Evolutionary conservation across 2,797 vertebrate genomes (phyloP).

Genomic region (Muraenolepis orangiensis): DNA sequence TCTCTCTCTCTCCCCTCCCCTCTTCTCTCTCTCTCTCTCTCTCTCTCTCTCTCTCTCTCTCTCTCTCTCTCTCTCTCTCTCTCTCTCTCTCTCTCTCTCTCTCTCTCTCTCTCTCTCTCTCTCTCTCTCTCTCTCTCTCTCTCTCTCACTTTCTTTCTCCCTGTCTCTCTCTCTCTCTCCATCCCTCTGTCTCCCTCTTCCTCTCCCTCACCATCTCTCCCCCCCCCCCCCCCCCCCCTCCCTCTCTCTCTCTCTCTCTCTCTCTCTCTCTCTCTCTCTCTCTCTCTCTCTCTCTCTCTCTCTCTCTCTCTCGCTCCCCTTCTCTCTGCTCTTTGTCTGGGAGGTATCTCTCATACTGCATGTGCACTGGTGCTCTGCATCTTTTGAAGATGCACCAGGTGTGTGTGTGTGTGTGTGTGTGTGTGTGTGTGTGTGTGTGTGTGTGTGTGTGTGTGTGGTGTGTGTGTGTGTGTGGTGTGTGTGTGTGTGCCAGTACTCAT

Average conservation of each 20-base stretch:
- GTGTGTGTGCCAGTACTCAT: slow-evolving; percentile 27
- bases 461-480: slow-evolving; percentile 5
- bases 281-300: slow-evolving; percentile 58
- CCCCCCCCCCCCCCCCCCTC: slow-evolving; percentile 39
- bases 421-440: slow-evolving; percentile 18
- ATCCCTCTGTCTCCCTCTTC: slow-evolving; percentile 55
- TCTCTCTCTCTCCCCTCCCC: slow-evolving; percentile 23
- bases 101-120: slow-evolving; percentile 64
- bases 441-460: slow-evolving; percentile 19
- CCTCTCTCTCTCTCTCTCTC: slow-evolving; percentile 68
- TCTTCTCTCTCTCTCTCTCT: slow-evolving; percentile 65
- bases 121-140: slow-evolving; percentile 65
- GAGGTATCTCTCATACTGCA: slow-evolving; percentile 67
- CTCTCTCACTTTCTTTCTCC: slow-evolving; percentile 64
- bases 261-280: slow-evolving; percentile 63
- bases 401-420: slow-evolving; percentile 18
- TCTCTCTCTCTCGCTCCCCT: slow-evolving; percentile 46
- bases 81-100: slow-evolving; percentile 68
- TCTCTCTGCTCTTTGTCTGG: slow-evolving; percentile 71
- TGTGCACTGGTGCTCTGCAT: slow-evolving; percentile 54
- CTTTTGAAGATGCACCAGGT: slow-evolving; percentile 61
- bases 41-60: slow-evolving; percentile 34
- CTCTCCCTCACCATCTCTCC: slow-evolving; percentile 58
- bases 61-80: too few relatives aligned
- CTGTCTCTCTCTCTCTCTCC: slow-evolving; percentile 64